Percentiles rank a stretch among this genome's conserved stretches.
Conservation (phyloP, 2,797 vertebrate species). For the Urosaurus nigricauda region DNA sequence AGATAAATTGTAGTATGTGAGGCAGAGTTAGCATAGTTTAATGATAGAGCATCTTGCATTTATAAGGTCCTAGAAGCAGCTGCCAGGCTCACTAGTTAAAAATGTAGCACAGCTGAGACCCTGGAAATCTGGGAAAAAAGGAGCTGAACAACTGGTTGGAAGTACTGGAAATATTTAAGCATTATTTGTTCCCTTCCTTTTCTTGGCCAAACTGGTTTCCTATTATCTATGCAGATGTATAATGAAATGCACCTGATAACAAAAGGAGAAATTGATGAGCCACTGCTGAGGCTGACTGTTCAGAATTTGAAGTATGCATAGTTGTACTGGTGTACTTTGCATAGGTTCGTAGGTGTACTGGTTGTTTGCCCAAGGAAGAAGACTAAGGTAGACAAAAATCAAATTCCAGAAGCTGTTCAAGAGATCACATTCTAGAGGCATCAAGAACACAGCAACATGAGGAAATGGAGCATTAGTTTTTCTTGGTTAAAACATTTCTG, state of each 20-base stretch:
- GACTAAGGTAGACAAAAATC: neutral
- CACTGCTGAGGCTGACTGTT: too few species aligned
- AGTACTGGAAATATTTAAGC: too few species aligned
- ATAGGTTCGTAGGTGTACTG: neutral
- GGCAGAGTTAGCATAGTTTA: neutral
- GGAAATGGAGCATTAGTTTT: neutral
- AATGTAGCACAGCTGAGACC: neutral
- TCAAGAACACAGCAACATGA: neutral
- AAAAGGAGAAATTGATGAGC: too few species aligned
- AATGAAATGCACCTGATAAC: too few species aligned
- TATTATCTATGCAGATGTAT: too few species aligned
- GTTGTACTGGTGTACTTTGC: neutral
- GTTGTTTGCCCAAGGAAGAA: neutral
- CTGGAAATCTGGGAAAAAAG: neutral
- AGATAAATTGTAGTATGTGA: too few species aligned
- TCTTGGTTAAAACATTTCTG: neutral
- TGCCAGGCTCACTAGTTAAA: neutral
- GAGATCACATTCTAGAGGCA: neutral
- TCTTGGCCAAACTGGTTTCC: too few species aligned
- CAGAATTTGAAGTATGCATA: neutral
- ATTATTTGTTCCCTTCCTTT: too few species aligned
- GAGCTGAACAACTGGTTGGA: too few species aligned
- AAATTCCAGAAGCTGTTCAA: neutral
- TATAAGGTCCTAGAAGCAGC: neutral
- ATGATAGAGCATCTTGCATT: neutral